phyloP scores from a whole-genome alignment of 2,888 invertebrate species.

The Cryptophagus acutangulus region DNA sequence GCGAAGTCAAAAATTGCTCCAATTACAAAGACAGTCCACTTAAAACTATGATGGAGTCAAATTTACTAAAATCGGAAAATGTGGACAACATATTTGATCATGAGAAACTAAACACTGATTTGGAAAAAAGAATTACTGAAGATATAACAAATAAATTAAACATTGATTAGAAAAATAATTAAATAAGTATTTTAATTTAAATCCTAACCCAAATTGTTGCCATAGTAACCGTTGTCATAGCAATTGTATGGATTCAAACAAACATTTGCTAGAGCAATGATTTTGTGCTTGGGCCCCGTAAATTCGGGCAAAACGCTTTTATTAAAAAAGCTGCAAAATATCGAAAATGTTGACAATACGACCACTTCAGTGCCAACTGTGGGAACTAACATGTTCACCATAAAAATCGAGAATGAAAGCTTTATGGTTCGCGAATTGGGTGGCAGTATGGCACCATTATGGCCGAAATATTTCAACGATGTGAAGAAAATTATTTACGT shows the following conservation, averaged over 20 bases:
- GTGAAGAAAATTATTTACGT: slow-evolving; percentile 70
- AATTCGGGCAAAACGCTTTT: slow-evolving; percentile 79
- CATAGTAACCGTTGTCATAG: too few relatives aligned
- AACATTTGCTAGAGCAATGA: slow-evolving; percentile 29
- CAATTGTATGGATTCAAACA: too few relatives aligned
- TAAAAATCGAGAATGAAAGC: slow-evolving; percentile 52
- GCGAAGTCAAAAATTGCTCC: slow-evolving; percentile 56
- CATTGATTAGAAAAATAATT: too few relatives aligned
- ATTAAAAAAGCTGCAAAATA: slow-evolving; percentile 66
- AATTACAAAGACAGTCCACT: slow-evolving; percentile 63
- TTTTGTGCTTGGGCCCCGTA: slow-evolving; percentile 70
- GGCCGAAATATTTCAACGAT: slow-evolving; percentile 70
- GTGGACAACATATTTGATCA: slow-evolving; percentile 33
- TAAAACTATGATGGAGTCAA: slow-evolving; percentile 59
- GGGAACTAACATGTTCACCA: slow-evolving; percentile 70
- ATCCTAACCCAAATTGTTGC: too few relatives aligned
- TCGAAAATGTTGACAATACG: slow-evolving; percentile 67
- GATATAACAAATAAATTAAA: slow-evolving; percentile 15
- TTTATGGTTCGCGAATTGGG: slow-evolving; percentile 63
- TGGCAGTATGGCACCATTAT: slow-evolving; percentile 76
- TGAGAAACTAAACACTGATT: slow-evolving; percentile 16
- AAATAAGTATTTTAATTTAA: too few relatives aligned
- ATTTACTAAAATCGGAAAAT: slow-evolving; percentile 51
- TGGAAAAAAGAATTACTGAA: slow-evolving; percentile 22
- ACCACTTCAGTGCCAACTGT: slow-evolving; percentile 75